These are phyloP conservation scores for Smittia sp. DNA, from an alignment of 2,888 invertebrate species.

Conservation along the genomic window DNA sequence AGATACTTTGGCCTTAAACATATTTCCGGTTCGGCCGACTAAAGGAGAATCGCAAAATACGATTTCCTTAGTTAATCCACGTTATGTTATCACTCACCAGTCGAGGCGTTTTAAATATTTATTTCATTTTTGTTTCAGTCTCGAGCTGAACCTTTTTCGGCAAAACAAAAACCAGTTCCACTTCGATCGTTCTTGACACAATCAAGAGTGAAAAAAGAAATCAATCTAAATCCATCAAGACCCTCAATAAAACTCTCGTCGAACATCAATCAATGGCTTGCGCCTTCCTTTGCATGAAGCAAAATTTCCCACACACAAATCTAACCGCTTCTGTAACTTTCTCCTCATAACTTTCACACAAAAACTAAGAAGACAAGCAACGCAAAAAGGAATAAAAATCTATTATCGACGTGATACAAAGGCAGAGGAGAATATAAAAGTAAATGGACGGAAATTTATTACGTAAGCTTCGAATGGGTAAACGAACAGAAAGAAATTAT, in stretches of 20 bases:
- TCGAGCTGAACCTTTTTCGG: background rate
- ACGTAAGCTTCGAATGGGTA: background rate
- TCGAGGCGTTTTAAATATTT: conserved; percentile 2
- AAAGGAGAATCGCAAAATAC: background rate
- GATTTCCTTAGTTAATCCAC: background rate
- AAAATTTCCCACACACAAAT: conserved; percentile 15
- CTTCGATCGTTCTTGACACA: conserved; percentile 9
- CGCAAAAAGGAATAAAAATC: conserved; percentile 24
- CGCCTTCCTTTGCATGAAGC: background rate
- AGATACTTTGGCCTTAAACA: background rate
- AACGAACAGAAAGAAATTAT: conserved; percentile 9
- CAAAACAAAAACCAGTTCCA: background rate
- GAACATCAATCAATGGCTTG: conserved; percentile 35
- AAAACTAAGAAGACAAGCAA: background rate
- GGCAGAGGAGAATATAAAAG: conserved; percentile 18
- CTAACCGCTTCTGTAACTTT: background rate
- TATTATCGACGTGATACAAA: conserved; percentile 26
- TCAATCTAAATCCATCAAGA: conserved; percentile 22
- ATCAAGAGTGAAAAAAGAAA: conserved; percentile 5
- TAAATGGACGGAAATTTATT: conserved; percentile 38
- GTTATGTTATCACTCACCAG: background rate
- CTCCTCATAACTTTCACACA: conserved; percentile 18
- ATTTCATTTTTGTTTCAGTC: background rate
- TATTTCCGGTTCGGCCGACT: background rate
- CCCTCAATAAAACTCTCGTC: conserved; percentile 21